A percentile compares a stretch with the other conserved stretches of the same genome.
phyloP scores from a whole-genome alignment of 2,797 vertebrate genomes.

The Thaleichthys pacificus region DNA sequence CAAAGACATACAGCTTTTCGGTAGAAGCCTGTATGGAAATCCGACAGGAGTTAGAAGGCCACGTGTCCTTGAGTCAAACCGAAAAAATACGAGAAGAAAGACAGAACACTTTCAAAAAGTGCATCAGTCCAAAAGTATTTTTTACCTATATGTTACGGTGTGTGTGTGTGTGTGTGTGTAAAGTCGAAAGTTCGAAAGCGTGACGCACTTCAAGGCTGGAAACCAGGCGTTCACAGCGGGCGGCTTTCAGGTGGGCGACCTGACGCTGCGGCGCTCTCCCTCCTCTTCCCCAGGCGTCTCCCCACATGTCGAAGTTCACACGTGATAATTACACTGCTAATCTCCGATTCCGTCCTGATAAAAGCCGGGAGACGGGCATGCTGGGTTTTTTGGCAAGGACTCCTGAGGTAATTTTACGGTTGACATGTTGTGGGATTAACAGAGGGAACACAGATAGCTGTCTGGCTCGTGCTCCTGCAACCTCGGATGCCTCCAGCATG shows the following conservation, averaged over 20 bases:
- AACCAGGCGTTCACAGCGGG: too few relatives aligned
- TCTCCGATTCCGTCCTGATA: conserved; percentile 43
- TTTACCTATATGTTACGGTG: background rate
- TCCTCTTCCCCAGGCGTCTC: background rate
- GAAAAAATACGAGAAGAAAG: too few relatives aligned
- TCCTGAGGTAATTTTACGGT: conserved; percentile 59
- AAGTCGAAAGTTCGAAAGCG: too few relatives aligned
- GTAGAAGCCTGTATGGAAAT: too few relatives aligned
- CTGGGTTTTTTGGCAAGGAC: conserved; percentile 45
- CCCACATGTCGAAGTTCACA: background rate
- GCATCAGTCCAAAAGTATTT: background rate
- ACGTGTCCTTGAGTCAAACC: too few relatives aligned
- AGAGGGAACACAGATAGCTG: conserved; percentile 39
- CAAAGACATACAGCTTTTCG: too few relatives aligned
- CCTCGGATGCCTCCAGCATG: background rate
- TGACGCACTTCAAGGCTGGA: too few relatives aligned
- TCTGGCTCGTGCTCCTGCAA: conserved; percentile 5
- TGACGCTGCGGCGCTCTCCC: too few relatives aligned
- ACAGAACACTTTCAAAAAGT: background rate
- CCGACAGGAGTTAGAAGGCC: too few relatives aligned
- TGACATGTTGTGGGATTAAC: conserved; percentile 58
- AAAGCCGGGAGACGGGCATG: conserved; percentile 48
- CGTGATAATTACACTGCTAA: conserved; percentile 2
- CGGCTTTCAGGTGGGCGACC: too few relatives aligned
- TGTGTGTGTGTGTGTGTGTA: background rate